Conservation (phyloP, 2,113 vertebrate species). For the Notarius quadriscutis region DNA sequence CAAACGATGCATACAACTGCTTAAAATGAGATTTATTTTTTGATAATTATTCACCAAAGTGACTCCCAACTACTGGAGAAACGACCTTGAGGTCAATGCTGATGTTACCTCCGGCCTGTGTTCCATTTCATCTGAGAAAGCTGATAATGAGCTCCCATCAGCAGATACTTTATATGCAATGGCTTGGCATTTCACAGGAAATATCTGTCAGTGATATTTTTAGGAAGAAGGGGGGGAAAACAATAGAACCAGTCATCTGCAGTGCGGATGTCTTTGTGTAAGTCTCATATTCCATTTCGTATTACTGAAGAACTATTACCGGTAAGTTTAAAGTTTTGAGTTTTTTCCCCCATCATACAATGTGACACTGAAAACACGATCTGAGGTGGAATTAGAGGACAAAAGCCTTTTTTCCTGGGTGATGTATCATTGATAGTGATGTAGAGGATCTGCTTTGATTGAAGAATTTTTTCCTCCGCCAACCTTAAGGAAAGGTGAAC, state of each 20-base stretch:
- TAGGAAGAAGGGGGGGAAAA: neutral
- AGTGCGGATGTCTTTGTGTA: neutral
- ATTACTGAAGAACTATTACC: neutral
- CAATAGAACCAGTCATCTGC: neutral
- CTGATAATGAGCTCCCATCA: neutral
- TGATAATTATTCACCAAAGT: neutral
- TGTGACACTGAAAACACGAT: neutral
- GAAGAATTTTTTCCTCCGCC: neutral
- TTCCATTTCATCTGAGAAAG: neutral
- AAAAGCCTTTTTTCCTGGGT: too few relatives aligned
- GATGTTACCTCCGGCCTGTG: neutral
- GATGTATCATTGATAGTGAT: neutral
- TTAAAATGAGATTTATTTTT: neutral
- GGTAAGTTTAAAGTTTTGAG: neutral
- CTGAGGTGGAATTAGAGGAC: too few relatives aligned
- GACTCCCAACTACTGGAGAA: neutral
- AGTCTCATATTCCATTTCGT: neutral
- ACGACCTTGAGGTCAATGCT: neutral
- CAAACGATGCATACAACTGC: neutral
- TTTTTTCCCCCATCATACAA: neutral
- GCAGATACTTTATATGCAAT: constrained; percentile 3
- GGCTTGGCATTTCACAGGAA: neutral
- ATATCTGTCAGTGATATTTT: neutral
- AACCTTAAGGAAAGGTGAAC: too few relatives aligned
- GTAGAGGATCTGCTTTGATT: too few relatives aligned